These are phyloP conservation scores for Sialis fuliginosa DNA, from an alignment of 2,888 invertebrate genomes.

Conservation along the genomic window DNA sequence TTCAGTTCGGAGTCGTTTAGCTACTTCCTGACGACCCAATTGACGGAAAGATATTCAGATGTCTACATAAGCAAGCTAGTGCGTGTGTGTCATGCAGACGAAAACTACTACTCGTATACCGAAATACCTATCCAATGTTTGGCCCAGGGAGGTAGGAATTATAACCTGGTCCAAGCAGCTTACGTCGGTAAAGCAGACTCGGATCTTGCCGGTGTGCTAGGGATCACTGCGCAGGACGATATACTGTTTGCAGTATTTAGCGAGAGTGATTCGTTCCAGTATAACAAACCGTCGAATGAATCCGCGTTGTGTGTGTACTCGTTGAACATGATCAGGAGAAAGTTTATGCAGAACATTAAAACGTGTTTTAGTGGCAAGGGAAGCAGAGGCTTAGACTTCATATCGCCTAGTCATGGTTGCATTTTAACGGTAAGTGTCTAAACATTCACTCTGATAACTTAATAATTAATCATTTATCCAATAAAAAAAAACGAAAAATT, in stretches of 20 bases:
- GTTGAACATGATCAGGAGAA: constrained; percentile 72
- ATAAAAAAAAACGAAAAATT: too few species aligned
- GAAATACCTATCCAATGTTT: constrained; percentile 92
- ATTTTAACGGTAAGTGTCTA: constrained; percentile 58
- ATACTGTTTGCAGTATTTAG: constrained; percentile 92
- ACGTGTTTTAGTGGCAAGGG: constrained; percentile 88
- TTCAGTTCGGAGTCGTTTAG: constrained; percentile 92
- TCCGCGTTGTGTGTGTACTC: constrained; percentile 90
- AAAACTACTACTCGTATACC: constrained; percentile 92
- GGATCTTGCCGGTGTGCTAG: constrained; percentile 74
- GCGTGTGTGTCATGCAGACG: constrained; percentile 88
- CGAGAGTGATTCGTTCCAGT: constrained; percentile 56
- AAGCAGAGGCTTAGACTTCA: constrained; percentile 76
- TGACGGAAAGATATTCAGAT: constrained; percentile 60
- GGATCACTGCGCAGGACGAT: constrained; percentile 84
- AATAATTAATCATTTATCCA: too few species aligned
- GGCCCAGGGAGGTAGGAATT: constrained; percentile 49
- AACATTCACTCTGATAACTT: too few species aligned
- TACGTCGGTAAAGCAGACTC: constrained; percentile 90
- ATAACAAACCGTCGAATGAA: constrained; percentile 46
- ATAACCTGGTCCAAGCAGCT: constrained; percentile 88
- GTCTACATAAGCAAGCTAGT: constrained; percentile 85
- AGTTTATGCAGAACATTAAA: constrained; percentile 94
- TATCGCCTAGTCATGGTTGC: constrained; percentile 79
- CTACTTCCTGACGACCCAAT: constrained; percentile 89